phyloP scores from a whole-genome alignment of 2,113 vertebrate species.

The Myotis davidii region DNA sequence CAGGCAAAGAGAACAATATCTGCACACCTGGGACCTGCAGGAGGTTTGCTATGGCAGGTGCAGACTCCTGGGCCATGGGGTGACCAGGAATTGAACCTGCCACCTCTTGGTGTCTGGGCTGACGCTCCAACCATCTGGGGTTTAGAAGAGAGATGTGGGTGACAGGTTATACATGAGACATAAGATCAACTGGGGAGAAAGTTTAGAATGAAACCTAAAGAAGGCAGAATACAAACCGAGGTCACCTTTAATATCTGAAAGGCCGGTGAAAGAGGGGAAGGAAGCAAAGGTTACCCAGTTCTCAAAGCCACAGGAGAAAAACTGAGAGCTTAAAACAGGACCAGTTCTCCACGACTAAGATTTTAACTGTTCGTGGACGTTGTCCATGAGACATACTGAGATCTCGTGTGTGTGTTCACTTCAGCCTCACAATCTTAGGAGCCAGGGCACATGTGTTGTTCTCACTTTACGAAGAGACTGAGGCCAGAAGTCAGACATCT shows the following conservation, averaged over 20 bases:
- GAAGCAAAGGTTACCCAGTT: not conserved
- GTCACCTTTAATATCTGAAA: not conserved
- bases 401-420: not conserved
- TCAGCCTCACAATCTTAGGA: not conserved
- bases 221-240: not conserved
- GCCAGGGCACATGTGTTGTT: not conserved
- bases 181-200: not conserved
- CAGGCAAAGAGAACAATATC: not conserved
- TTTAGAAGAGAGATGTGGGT: not conserved
- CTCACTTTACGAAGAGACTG: not conserved
- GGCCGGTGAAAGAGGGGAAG: not conserved
- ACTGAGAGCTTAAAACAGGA: not conserved
- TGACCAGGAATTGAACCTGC: not conserved
- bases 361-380: fast-evolving
- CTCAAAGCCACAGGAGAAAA: not conserved
- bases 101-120: too few species aligned
- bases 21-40: not conserved
- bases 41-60: not conserved
- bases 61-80: not conserved
- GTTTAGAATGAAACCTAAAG: not conserved
- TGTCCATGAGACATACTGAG: not conserved
- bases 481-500: not conserved
- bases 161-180: not conserved
- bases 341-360: not conserved
- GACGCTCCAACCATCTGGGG: not conserved